A percentile compares a stretch with the other conserved stretches of the same genome.
Conservation (phyloP, 2,888 invertebrate species). For the Nomada fucata region DNA sequence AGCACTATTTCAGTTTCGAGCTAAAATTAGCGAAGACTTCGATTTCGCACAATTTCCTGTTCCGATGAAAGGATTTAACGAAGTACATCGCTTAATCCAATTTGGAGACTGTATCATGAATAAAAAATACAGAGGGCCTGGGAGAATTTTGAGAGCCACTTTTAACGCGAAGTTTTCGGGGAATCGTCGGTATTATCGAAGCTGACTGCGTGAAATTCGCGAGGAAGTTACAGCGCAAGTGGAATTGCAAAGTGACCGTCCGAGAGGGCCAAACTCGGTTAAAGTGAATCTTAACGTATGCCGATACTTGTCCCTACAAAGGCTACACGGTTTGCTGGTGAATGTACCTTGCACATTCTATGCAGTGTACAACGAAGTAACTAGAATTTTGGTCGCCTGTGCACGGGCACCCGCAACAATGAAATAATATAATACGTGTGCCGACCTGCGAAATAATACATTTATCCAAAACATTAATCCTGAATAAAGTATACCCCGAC, state of each 20-base stretch:
- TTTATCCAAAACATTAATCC: too few species aligned
- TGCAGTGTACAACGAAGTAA: background rate
- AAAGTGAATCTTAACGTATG: constrained; percentile 3
- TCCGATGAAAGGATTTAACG: too few species aligned
- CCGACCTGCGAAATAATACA: too few species aligned
- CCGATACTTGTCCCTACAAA: background rate
- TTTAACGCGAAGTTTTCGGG: background rate
- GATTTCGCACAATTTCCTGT: too few species aligned
- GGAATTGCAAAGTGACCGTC: constrained; percentile 2
- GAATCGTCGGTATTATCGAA: background rate
- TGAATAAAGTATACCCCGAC: too few species aligned
- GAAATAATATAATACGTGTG: background rate
- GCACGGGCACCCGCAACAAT: background rate
- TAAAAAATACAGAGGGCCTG: too few species aligned
- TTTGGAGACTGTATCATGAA: too few species aligned
- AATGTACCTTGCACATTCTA: background rate
- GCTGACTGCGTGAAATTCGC: background rate
- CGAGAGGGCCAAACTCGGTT: constrained; percentile 4
- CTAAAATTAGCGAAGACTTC: too few species aligned
- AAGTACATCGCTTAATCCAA: too few species aligned
- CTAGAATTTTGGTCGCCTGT: background rate
- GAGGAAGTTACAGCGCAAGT: background rate
- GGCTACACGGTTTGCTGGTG: background rate
- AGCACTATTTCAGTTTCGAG: too few species aligned
- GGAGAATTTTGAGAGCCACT: background rate